Evolutionary conservation across 2,113 vertebrate genomes (phyloP).

Genomic region (Pampusana beccarii): DNA sequence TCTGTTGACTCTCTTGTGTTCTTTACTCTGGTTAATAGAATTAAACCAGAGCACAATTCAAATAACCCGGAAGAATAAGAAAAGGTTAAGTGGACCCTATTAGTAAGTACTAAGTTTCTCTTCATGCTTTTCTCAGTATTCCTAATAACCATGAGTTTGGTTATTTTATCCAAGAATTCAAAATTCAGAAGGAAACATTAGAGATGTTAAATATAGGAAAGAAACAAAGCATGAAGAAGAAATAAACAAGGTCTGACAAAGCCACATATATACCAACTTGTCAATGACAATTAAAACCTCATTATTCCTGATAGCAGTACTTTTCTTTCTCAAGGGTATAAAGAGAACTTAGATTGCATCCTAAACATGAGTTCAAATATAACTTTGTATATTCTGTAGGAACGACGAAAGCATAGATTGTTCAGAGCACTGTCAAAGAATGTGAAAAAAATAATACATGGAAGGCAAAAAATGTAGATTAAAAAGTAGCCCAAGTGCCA

Average conservation of each 20-base stretch:
- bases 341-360: not conserved
- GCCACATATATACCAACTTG: not conserved
- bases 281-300: constrained; percentile 27
- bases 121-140: not conserved
- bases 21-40: not conserved
- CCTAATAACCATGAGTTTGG: not conserved
- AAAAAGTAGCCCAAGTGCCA: not conserved
- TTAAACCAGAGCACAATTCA: not conserved
- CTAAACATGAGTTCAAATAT: not conserved
- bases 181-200: not conserved
- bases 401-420: not conserved
- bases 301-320: constrained; percentile 5
- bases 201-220: not conserved
- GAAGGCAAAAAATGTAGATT: not conserved
- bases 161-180: not conserved
- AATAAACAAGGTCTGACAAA: constrained; percentile 25
- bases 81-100: not conserved
- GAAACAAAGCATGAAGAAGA: not conserved
- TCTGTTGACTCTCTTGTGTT: not conserved
- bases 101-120: not conserved
- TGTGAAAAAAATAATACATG: not conserved
- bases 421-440: not conserved
- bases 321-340: constrained; percentile 2
- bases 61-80: not conserved
- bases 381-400: not conserved